Conservation (phyloP, 2,113 vertebrate genomes). For the Microcebus ravelobensis region DNA sequence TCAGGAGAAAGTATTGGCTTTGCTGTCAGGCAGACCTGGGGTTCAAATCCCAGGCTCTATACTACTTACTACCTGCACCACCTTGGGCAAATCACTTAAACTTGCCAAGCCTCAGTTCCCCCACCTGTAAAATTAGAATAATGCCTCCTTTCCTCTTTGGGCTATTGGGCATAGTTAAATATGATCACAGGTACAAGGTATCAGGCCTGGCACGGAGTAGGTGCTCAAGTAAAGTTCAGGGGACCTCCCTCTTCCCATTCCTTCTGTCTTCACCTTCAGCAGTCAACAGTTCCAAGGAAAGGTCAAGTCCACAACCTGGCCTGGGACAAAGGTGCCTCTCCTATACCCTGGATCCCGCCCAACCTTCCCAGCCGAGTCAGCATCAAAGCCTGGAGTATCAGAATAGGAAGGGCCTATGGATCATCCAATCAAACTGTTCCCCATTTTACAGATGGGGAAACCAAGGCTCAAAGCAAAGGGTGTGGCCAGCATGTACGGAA, state of each 20-base stretch:
- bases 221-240: not conserved
- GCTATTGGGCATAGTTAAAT: not conserved
- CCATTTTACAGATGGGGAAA: constrained; percentile 61
- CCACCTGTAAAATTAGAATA: not conserved
- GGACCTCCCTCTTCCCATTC: not conserved
- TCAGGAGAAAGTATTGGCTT: not conserved
- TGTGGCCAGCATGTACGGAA: not conserved
- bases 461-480: not conserved
- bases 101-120: not conserved
- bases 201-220: not conserved
- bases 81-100: not conserved
- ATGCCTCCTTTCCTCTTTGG: not conserved
- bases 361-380: not conserved
- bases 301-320: not conserved
- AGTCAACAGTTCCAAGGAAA: not conserved
- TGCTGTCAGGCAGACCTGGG: not conserved
- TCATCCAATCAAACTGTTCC: constrained; percentile 8
- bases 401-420: not conserved
- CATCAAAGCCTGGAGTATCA: not conserved
- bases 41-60: constrained; percentile 8
- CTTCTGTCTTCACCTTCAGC: not conserved
- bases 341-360: not conserved
- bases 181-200: not conserved
- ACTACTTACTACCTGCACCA: too few relatives aligned
- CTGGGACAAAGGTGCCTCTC: not conserved